Evolutionary conservation across 2,797 vertebrate species (phyloP).

Genomic region (Leptatherina wallacei): DNA sequence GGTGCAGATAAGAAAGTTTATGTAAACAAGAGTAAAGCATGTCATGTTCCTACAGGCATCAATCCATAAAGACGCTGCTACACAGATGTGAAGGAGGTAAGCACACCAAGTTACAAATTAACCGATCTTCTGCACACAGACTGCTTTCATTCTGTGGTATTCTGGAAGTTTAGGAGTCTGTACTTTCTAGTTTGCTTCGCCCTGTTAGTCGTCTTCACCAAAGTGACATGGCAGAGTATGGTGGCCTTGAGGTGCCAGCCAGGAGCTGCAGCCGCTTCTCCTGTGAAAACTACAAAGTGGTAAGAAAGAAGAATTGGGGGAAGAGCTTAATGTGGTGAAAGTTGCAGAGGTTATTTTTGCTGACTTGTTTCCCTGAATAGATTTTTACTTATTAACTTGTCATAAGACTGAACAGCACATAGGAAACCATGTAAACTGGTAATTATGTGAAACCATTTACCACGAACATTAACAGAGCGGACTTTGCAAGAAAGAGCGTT

Average conservation of each 20-base stretch:
- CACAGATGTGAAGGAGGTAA: slow-evolving; percentile 35
- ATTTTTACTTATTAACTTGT: slow-evolving; percentile 5
- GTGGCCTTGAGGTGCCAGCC: slow-evolving; percentile 79
- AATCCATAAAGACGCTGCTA: slow-evolving; percentile 8
- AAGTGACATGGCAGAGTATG: slow-evolving; percentile 79
- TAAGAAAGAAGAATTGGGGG: slow-evolving; percentile 75
- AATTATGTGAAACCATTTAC: not conserved
- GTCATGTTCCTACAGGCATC: slow-evolving; percentile 27
- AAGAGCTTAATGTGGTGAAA: not conserved
- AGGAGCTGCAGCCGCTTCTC: slow-evolving; percentile 88
- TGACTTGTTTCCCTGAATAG: not conserved
- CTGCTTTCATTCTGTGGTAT: slow-evolving; percentile 3
- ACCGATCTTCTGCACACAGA: slow-evolving; percentile 50
- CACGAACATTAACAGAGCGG: not conserved
- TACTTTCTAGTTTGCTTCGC: not conserved
- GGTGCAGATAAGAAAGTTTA: slow-evolving; percentile 25
- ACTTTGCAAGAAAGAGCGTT: slow-evolving; percentile 14
- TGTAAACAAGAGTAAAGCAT: slow-evolving; percentile 21
- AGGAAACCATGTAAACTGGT: not conserved
- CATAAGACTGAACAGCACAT: not conserved
- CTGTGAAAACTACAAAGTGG: slow-evolving; percentile 89
- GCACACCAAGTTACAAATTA: slow-evolving; percentile 81
- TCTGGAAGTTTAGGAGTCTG: slow-evolving; percentile 26
- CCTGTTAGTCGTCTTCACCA: not conserved
- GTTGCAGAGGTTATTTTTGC: not conserved